Evolutionary conservation across 2,113 vertebrate species (phyloP).

Genomic region (Pterophyllum scalare): DNA sequence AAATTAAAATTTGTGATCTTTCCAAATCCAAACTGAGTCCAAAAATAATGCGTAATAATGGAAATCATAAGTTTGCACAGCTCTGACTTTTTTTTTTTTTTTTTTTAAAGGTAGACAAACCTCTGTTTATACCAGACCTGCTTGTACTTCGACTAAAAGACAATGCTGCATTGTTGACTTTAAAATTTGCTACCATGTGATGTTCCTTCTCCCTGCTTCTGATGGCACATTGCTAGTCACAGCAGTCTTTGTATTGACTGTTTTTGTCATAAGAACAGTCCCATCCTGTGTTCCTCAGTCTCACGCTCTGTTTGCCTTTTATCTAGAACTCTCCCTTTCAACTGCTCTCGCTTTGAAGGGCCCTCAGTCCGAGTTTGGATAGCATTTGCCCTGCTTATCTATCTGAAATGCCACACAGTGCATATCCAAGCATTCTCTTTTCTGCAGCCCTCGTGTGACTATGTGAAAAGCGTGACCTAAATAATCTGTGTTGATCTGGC

Average conservation of each 20-base stretch:
- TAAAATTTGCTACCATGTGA: background rate
- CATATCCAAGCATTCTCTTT: slow-evolving; percentile 14
- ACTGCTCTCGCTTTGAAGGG: slow-evolving; percentile 58
- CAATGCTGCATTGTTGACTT: background rate
- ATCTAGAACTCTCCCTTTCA: slow-evolving; percentile 44
- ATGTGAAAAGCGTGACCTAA: slow-evolving; percentile 11
- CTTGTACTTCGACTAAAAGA: background rate
- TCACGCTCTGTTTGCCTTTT: slow-evolving; percentile 14
- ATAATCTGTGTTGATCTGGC: slow-evolving; percentile 24
- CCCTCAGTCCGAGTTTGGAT: slow-evolving; percentile 33
- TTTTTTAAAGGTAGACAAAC: background rate
- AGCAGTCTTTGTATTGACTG: background rate
- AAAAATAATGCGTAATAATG: background rate
- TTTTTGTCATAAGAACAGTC: slow-evolving; percentile 11
- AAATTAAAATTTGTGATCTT: background rate
- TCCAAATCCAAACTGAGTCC: background rate
- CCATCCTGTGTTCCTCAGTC: background rate
- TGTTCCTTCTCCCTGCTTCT: background rate
- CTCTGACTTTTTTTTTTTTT: background rate
- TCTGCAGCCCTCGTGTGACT: background rate
- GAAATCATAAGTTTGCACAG: background rate
- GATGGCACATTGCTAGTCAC: background rate
- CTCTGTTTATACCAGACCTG: background rate
- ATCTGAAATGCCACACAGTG: slow-evolving; percentile 38
- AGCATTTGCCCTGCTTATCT: slow-evolving; percentile 49